Percentiles rank a stretch among this genome's conserved stretches.
phyloP scores from a whole-genome alignment of 2,797 vertebrate species.

The Rhinella marina region DNA sequence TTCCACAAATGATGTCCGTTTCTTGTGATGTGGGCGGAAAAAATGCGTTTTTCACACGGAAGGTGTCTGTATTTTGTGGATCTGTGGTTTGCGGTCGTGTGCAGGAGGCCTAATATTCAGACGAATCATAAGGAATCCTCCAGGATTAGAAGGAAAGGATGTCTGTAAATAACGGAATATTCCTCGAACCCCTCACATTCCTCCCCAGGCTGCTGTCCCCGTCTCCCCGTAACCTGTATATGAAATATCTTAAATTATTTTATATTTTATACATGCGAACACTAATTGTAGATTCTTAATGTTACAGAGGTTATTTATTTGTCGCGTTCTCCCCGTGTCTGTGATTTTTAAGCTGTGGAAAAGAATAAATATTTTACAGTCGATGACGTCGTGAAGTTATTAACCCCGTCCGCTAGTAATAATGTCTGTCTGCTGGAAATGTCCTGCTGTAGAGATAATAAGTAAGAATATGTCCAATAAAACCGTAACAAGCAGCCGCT shows the following conservation, averaged over 20 bases:
- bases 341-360: conserved; percentile 35
- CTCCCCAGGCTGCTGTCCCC: conserved; percentile 9
- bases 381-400: conserved; percentile 8
- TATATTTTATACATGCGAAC: conserved; percentile 62
- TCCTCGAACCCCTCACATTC: background rate
- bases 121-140: no score
- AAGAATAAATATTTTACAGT: conserved; percentile 36
- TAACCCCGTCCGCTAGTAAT: conserved; percentile 32
- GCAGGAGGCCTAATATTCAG: no score
- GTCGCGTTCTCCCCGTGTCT: conserved; percentile 10
- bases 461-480: conserved; percentile 54
- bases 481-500: conserved; percentile 28
- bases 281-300: conserved; percentile 58
- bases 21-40: no score
- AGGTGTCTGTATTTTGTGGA: no score
- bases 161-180: no score
- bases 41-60: no score
- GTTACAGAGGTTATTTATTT: conserved; percentile 55
- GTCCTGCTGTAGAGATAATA: conserved; percentile 54
- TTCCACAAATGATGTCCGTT: no score
- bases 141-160: no score
- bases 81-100: no score
- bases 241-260: conserved; percentile 61
- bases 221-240: conserved; percentile 49
- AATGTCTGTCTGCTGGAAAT: conserved; percentile 50